Base-by-base conservation (phyloP, 1,140 invertebrate genomes). In the Drosophila baimaii region DNA sequence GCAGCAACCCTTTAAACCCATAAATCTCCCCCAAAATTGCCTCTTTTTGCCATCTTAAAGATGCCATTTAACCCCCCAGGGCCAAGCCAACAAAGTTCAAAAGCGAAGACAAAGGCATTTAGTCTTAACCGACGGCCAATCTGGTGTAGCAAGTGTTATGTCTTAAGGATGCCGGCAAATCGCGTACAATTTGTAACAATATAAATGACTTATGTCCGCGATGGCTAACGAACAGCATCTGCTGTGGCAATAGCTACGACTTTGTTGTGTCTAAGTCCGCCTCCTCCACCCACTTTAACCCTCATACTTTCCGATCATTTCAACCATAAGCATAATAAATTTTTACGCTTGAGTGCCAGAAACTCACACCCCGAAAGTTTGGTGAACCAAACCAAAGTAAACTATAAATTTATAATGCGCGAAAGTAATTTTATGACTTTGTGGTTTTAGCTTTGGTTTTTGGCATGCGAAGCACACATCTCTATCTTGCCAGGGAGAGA, bases 401-500 rank as follows among this genome's bases (percentile, higher is more conserved):
- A 84, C 83, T 86, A 86, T 82, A 90, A 91, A 89, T 91, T 91
- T 89, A 91, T 91, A 91, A 91, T 91, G 89, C 89, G 89, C 89
- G 89, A 91, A 91, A 91, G 89, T 91, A 91, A 91, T 91, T 91
- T 91, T 91, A 91, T 86, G 89, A 91, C 89, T 91, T 90, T 91
- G 89, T 83, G 89, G 89, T 91, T 91, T 89, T 68, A 77, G 79
- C 80, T 86, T 81, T 85, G 81, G 63, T 78, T 84, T 52, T 66
- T 77, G 74, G 72, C 81, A 75, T 41, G 52, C 77, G 72, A 59
- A 49, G n/a, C n/a, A 55, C 66, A 68, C 57, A 69, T 65, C 35
- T 61, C 46, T 54, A 46, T 59, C 25, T 57, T 41, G 4, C 37
- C 39, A 17, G 47, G 23, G 35, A 25, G 39, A 57, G 66, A 58